Conservation (phyloP, 2,888 invertebrate species). For the Tetragonula carbonaria region DNA sequence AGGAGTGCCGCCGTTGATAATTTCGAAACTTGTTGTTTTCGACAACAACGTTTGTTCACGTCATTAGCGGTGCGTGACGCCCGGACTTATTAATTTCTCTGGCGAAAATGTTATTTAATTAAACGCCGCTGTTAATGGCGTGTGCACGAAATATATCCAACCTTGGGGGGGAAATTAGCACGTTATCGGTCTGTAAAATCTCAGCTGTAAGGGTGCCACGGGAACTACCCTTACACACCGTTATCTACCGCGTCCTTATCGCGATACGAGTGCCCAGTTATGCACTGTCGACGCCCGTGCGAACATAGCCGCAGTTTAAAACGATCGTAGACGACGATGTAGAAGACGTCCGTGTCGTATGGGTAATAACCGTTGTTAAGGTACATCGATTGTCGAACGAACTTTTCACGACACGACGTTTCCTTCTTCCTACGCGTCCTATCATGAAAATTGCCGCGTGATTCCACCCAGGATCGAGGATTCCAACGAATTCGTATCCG, state of each 20-base stretch:
- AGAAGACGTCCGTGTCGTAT: conserved; percentile 36
- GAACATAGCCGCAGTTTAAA: conserved; percentile 53
- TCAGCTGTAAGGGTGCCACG: conserved; percentile 45
- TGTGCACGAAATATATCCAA: conserved; percentile 41
- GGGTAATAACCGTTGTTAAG: conserved; percentile 58
- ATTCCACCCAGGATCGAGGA: background rate
- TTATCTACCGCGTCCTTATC: conserved; percentile 64
- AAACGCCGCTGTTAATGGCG: conserved; percentile 47
- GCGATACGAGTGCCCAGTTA: conserved; percentile 62
- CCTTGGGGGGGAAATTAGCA: conserved; percentile 52
- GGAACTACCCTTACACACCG: conserved; percentile 51
- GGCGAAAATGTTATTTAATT: conserved; percentile 56
- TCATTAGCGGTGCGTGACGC: conserved; percentile 14
- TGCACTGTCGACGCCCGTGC: conserved; percentile 57
- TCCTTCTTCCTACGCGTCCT: background rate
- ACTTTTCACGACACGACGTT: conserved; percentile 35
- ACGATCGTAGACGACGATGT: conserved; percentile 60
- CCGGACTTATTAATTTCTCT: conserved; percentile 39
- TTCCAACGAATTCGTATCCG: background rate
- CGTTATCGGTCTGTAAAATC: conserved; percentile 51
- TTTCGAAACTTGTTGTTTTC: background rate
- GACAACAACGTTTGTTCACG: conserved; percentile 9
- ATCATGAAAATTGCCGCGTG: background rate
- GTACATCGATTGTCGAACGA: conserved; percentile 50
- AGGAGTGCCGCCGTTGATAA: background rate